These are phyloP conservation scores for Craterocephalus amniculus DNA, from an alignment of 2,797 vertebrate genomes.

Conservation along the genomic window DNA sequence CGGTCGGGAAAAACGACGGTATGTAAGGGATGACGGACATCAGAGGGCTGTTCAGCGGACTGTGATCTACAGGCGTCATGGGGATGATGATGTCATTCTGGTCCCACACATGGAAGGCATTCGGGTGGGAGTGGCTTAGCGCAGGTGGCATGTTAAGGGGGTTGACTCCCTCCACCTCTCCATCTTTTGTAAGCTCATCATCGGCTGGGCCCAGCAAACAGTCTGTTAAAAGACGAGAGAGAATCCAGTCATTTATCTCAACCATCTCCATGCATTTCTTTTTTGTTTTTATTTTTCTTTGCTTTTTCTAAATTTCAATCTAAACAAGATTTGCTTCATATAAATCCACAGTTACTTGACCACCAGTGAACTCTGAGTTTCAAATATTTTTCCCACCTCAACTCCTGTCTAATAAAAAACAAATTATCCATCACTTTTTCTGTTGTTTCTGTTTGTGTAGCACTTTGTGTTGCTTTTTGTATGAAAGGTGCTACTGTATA, in stretches of 20 bases:
- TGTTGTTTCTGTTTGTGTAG: too few relatives aligned
- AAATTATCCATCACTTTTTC: too few relatives aligned
- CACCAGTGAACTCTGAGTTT: neutral
- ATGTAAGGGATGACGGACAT: conserved; percentile 79
- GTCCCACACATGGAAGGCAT: conserved; percentile 84
- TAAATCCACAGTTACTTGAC: neutral
- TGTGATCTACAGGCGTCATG: conserved; percentile 47
- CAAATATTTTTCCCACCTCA: neutral
- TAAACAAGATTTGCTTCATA: neutral
- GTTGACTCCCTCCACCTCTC: conserved; percentile 45
- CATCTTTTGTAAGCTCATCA: conserved; percentile 67
- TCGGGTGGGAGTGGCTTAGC: conserved; percentile 74
- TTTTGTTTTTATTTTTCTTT: too few relatives aligned
- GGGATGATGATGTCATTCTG: conserved; percentile 81
- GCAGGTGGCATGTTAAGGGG: conserved; percentile 63
- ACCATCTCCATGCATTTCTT: too few relatives aligned
- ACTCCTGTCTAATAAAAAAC: neutral
- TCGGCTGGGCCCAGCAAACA: conserved; percentile 82
- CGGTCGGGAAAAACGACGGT: conserved; percentile 76
- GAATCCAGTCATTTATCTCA: neutral
- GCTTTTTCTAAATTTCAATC: neutral
- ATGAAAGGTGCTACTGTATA: too few relatives aligned
- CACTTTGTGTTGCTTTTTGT: too few relatives aligned
- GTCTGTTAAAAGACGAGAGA: conserved; percentile 64
- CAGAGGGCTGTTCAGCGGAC: conserved; percentile 71